Conservation (phyloP, 2,113 vertebrate species). For the Phaethon lepturus region DNA sequence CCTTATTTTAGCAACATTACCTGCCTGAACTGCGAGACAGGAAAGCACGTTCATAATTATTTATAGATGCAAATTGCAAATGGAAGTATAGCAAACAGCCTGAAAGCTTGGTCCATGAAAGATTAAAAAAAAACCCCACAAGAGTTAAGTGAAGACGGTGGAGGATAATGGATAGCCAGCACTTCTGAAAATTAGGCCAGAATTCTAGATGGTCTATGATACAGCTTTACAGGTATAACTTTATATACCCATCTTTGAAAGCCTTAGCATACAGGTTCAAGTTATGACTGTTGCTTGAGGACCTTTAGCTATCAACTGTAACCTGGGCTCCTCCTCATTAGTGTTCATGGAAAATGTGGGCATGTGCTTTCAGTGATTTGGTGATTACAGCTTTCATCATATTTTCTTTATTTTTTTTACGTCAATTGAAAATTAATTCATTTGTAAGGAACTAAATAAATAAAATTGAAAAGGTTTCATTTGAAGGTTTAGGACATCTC, state of each 20-base stretch:
- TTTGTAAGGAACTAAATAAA: background rate
- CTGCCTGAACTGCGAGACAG: background rate
- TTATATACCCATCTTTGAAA: background rate
- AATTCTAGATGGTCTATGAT: background rate
- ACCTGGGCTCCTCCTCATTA: background rate
- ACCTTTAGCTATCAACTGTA: background rate
- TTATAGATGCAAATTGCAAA: background rate
- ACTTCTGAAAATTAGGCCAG: background rate
- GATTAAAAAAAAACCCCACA: background rate
- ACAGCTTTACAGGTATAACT: background rate
- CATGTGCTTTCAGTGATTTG: background rate
- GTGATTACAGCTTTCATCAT: background rate
- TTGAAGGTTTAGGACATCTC: background rate
- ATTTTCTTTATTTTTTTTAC: background rate
- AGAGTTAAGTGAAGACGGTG: background rate
- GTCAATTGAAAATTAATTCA: background rate
- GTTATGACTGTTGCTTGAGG: background rate
- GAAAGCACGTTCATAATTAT: background rate
- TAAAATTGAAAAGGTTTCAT: background rate
- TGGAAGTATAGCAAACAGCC: background rate
- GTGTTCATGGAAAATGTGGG: background rate
- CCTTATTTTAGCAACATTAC: background rate
- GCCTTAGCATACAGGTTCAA: background rate
- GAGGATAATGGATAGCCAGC: background rate
- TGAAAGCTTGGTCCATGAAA: background rate